Percentiles rank a stretch among this genome's conserved stretches.
Evolutionary conservation across 2,888 invertebrate genomes (phyloP).

Genomic region (Eudasyphora cyanicolor): DNA sequence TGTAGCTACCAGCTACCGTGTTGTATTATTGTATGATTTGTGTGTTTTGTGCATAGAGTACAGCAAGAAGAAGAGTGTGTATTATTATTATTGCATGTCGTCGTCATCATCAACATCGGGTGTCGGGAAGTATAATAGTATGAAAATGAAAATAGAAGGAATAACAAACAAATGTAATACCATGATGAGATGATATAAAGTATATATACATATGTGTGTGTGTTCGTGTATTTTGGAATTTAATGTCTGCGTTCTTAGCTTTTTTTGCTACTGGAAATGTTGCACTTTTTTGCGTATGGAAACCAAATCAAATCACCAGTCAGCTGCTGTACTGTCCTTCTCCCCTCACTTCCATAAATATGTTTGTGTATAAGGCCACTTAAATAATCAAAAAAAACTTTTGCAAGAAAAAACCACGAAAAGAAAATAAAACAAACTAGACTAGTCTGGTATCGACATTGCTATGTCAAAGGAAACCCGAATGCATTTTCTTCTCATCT

Average conservation of each 20-base stretch:
- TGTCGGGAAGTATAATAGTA: neutral
- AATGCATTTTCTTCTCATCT: neutral
- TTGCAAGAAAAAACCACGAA: neutral
- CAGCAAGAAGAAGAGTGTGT: conserved; percentile 39
- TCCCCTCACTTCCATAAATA: too few relatives aligned
- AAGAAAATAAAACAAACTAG: neutral
- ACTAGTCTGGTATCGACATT: neutral
- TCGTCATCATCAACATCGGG: neutral
- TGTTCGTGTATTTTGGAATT: neutral
- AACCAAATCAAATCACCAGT: too few relatives aligned
- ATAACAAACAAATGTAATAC: conserved; percentile 31
- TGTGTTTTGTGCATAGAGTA: conserved; percentile 43
- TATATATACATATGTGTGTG: neutral
- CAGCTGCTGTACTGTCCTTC: too few relatives aligned
- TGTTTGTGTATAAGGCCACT: too few relatives aligned
- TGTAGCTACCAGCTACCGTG: conserved; percentile 56
- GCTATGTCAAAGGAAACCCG: neutral
- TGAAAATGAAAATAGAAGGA: neutral
- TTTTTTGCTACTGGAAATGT: neutral
- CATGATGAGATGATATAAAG: neutral
- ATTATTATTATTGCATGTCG: conserved; percentile 27
- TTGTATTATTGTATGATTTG: conserved; percentile 41
- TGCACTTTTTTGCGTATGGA: neutral
- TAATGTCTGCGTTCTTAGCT: neutral
- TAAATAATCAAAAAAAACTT: too few relatives aligned